Conservation (phyloP, 92 coral and sea anemone species). For the Isaurus tuberculatus region DNA sequence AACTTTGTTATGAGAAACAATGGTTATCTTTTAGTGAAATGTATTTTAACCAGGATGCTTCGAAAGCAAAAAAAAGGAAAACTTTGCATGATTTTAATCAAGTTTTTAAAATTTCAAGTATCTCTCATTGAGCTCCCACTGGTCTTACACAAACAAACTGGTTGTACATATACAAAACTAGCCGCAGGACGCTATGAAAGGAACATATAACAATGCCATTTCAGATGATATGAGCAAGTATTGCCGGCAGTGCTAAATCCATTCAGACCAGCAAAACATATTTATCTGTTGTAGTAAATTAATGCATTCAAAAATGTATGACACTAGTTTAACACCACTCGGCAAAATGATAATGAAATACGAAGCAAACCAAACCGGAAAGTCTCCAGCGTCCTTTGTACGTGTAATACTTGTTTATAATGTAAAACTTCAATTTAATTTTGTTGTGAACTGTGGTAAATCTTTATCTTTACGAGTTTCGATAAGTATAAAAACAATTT, state of each 20-base stretch:
- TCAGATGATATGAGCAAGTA: not conserved
- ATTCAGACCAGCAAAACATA: not conserved
- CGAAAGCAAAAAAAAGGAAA: not conserved
- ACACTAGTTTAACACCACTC: not conserved
- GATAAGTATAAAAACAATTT: not conserved
- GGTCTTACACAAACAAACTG: constrained; percentile 29
- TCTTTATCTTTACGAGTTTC: not conserved
- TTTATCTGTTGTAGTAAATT: not conserved
- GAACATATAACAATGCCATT: not conserved
- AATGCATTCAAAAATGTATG: not conserved
- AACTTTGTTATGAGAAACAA: not conserved
- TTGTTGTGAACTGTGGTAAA: not conserved
- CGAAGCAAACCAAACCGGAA: not conserved
- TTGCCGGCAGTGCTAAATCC: not conserved
- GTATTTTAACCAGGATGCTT: not conserved
- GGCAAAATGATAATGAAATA: not conserved
- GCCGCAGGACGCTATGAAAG: not conserved
- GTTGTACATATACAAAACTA: not conserved
- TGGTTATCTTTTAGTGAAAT: not conserved
- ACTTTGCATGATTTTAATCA: constrained; percentile 4
- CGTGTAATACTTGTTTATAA: not conserved
- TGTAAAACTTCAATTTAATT: not conserved
- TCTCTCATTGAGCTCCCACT: constrained; percentile 30
- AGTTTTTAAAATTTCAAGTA: not conserved
- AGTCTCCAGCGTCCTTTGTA: not conserved